phyloP scores from a whole-genome alignment of 2,797 vertebrate genomes.

The Sebastes ruberrimus region DNA sequence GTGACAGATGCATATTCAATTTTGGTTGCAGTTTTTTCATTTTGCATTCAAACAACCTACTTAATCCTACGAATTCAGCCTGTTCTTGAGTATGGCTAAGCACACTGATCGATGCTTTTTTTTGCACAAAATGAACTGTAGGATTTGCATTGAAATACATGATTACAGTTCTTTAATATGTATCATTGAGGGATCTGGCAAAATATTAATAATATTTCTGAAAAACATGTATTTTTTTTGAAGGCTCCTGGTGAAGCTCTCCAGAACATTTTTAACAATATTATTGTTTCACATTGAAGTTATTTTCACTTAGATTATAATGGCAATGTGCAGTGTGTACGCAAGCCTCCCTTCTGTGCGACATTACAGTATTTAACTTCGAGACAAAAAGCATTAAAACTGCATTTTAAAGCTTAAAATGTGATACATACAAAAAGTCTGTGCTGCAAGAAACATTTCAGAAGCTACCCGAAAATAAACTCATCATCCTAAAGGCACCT shows the following conservation, averaged over 20 bases:
- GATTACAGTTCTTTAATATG: background rate
- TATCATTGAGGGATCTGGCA: background rate
- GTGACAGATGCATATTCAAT: slow-evolving; percentile 31
- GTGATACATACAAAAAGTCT: slow-evolving; percentile 34
- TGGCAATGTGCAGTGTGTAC: background rate
- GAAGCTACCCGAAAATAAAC: slow-evolving; percentile 52
- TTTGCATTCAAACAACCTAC: slow-evolving; percentile 18
- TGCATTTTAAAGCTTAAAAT: slow-evolving; percentile 36
- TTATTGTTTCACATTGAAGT: background rate
- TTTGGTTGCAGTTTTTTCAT: background rate
- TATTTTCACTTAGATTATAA: background rate
- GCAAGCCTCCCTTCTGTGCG: background rate
- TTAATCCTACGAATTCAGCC: background rate
- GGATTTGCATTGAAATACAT: background rate
- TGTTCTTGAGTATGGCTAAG: background rate
- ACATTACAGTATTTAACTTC: slow-evolving; percentile 28
- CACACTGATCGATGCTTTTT: background rate
- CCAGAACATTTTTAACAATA: background rate
- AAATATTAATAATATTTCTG: background rate
- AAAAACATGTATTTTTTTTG: background rate
- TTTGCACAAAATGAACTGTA: background rate
- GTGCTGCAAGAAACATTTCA: slow-evolving; percentile 33
- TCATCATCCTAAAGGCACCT: slow-evolving; percentile 80
- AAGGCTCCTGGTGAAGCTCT: background rate
- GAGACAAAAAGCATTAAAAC: slow-evolving; percentile 31